Evolutionary conservation across 2,888 invertebrate genomes (phyloP).

Genomic region (Netelia virgata): DNA sequence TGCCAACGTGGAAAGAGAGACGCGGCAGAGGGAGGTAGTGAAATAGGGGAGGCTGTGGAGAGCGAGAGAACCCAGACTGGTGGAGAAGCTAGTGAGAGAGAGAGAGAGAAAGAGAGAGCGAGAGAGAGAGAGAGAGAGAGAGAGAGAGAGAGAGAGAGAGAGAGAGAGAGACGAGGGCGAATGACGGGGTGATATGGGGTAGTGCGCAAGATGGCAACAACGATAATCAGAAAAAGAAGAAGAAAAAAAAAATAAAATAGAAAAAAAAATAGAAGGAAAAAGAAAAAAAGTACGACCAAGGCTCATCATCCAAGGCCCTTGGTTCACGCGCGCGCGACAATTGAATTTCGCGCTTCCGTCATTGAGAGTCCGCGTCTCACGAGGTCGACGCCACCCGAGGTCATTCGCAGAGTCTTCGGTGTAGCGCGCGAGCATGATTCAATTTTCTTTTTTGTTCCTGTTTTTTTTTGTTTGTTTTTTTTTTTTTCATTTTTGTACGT

Average conservation of each 20-base stretch:
- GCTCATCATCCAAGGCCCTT: conserved; percentile 33
- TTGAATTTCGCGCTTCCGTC: conserved; percentile 58
- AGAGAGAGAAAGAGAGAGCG: conserved; percentile 60
- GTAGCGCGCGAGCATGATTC: too few relatives aligned
- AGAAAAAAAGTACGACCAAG: conserved; percentile 49
- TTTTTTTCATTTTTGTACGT: too few relatives aligned
- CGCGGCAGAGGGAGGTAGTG: conserved; percentile 64
- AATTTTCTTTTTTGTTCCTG: too few relatives aligned
- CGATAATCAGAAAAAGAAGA: conserved; percentile 42
- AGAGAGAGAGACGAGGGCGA: conserved; percentile 61
- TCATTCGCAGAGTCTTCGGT: background rate
- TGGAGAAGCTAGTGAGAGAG: conserved; percentile 53
- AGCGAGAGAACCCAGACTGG: conserved; percentile 50
- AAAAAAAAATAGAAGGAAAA: conserved; percentile 18
- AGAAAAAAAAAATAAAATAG: background rate
- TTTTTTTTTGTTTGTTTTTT: too few relatives aligned
- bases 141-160: conserved; percentile 59
- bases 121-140: conserved; percentile 59
- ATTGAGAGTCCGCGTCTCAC: conserved; percentile 42
- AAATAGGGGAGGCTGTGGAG: conserved; percentile 70
- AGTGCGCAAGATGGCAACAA: conserved; percentile 37
- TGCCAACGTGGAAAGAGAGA: conserved; percentile 75
- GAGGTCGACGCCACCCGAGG: background rate
- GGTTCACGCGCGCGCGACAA: conserved; percentile 38
- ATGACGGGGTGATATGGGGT: conserved; percentile 52